Evolutionary conservation across 2,888 invertebrate species (phyloP).

Genomic region (Drosophila multiciliata): DNA sequence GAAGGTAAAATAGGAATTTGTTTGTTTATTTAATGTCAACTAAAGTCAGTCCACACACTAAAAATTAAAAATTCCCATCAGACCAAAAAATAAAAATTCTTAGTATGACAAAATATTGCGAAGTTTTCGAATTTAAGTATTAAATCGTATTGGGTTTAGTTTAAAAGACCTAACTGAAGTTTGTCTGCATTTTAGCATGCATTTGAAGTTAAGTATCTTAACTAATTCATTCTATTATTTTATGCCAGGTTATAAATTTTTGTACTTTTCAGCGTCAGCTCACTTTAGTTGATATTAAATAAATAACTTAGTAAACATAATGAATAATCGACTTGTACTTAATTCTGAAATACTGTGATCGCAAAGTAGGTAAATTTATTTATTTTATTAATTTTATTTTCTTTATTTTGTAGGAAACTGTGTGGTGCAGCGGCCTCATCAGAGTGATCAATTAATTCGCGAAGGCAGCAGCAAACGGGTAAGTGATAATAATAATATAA

Average conservation of each 20-base stretch:
- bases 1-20: neutral
- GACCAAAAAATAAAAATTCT: neutral
- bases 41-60: neutral
- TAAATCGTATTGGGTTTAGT: neutral
- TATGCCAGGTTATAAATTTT: no score
- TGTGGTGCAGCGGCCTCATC: slow-evolving; percentile 92
- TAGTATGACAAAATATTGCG: neutral
- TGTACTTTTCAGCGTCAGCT: no score
- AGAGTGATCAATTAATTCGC: slow-evolving; percentile 92
- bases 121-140: neutral
- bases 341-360: neutral
- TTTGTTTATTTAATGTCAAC: neutral
- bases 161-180: neutral
- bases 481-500: slow-evolving; percentile 72
- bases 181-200: neutral
- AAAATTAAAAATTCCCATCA: neutral
- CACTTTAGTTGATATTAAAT: no score
- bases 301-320: neutral
- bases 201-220: neutral
- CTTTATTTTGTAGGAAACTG: slow-evolving; percentile 88
- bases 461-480: slow-evolving; percentile 95
- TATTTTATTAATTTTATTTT: neutral
- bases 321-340: neutral
- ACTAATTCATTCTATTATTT: neutral
- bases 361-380: neutral